Percentiles rank a stretch among this genome's conserved stretches.
Evolutionary conservation across 2,797 vertebrate genomes (phyloP).

Genomic region (Coccyzus lansbergi): DNA sequence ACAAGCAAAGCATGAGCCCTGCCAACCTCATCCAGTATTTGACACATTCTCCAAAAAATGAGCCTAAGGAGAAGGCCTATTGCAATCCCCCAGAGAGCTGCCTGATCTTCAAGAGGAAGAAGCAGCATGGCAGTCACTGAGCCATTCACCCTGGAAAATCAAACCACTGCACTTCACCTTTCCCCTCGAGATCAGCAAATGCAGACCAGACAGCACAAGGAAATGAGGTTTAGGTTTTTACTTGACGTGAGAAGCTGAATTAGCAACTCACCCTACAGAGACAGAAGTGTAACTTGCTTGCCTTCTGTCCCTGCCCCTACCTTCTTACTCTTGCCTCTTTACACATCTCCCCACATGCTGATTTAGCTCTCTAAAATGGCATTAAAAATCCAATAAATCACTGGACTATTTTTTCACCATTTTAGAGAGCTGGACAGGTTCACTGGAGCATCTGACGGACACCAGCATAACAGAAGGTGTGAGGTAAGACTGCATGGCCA

Average conservation of each 20-base stretch:
- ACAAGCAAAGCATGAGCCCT: fast-evolving
- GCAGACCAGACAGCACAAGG: neutral
- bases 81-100: neutral
- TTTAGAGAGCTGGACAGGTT: neutral
- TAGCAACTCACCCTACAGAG: neutral
- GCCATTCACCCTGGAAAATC: neutral
- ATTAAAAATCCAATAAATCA: neutral
- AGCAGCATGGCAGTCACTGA: neutral
- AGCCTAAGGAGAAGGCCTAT: neutral
- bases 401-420: neutral
- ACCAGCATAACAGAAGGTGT: neutral
- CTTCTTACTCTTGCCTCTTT: neutral
- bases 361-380: neutral
- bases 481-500: neutral
- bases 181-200: neutral
- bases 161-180: neutral
- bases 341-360: neutral
- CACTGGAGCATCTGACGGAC: neutral
- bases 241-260: neutral
- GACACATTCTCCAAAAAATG: neutral
- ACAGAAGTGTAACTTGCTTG: neutral
- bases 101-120: neutral
- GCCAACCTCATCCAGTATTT: neutral
- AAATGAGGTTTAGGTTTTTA: neutral
- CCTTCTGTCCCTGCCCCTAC: neutral